These are phyloP conservation scores for Mirounga angustirostris DNA, from an alignment of 2,113 vertebrate genomes.

Conservation along the genomic window DNA sequence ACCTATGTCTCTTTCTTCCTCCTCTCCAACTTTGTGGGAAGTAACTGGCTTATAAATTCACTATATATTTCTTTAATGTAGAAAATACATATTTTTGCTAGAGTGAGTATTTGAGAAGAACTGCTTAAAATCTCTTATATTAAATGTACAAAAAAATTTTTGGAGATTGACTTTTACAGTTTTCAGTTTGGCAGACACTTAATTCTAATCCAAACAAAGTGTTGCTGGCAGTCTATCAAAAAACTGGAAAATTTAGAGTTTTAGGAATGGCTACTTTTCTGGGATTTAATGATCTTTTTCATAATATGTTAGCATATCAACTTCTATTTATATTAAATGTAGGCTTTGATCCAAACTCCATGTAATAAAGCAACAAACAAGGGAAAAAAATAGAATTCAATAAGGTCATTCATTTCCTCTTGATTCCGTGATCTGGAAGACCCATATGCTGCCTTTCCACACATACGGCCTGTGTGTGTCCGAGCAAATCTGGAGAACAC, in stretches of 20 bases:
- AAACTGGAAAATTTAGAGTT: slow-evolving; percentile 67
- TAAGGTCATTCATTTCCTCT: slow-evolving; percentile 18
- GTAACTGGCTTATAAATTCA: neutral
- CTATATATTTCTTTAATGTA: neutral
- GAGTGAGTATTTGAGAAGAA: slow-evolving; percentile 61
- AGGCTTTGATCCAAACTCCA: slow-evolving; percentile 73
- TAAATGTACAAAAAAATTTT: slow-evolving; percentile 53
- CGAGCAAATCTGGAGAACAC: neutral
- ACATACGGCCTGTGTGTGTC: neutral
- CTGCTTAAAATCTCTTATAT: slow-evolving; percentile 45
- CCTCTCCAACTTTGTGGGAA: neutral
- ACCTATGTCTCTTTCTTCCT: neutral
- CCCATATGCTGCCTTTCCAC: neutral
- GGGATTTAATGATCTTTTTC: slow-evolving; percentile 76
- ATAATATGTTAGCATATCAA: slow-evolving; percentile 66
- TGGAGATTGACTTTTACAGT: slow-evolving; percentile 69
- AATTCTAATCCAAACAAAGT: slow-evolving; percentile 71
- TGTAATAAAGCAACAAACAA: slow-evolving; percentile 39
- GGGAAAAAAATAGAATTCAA: neutral
- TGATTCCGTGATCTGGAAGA: neutral
- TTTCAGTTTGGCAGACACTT: slow-evolving; percentile 69
- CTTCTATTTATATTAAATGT: slow-evolving; percentile 63
- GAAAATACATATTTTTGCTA: slow-evolving; percentile 50
- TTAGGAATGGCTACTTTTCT: slow-evolving; percentile 77
- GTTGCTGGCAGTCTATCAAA: slow-evolving; percentile 61